Evolutionary conservation across 1,140 invertebrate species (phyloP), one percentile per base, ranked within the genome.

Genomic region (Bombus vancouverensis): DNA sequence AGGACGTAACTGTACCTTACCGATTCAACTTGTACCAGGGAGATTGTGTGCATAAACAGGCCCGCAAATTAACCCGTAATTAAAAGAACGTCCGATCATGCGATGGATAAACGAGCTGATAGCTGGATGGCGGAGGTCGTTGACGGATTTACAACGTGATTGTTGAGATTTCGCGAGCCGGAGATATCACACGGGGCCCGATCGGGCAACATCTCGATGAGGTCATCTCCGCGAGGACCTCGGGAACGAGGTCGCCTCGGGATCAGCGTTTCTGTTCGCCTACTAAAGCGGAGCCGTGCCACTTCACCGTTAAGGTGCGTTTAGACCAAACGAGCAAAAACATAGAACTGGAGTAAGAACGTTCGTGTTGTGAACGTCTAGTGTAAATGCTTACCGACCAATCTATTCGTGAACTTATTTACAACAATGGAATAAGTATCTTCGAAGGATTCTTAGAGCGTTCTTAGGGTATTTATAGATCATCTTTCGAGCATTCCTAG

Each of bases 181-280:
- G 80, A 87, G 82, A 65, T 37, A 39, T 28, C 18, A 72, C 34
- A 62, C 59, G 89, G 84, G 81, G 87, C 87, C 57, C 80, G 81
- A 44, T 70, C 70, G 77, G 80, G 85, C 65, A 70, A 81, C 88
- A 91, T 91, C 88, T 90, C 86, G 88, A 85, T 87, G 89, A 85
- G 92, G 88, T 93, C 92, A 92, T 92, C 91, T 81, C 59, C 59
- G 85, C 79, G 86, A 79, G 78, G 83, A 82, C 80, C 88, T 59
- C 79, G 80, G 68, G 85, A 92, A 93, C 78, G 92, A 83, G 92
- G 92, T 91, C 92, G 90, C 76, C n/a, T 44, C 34, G 76, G 89
- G 92, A 93, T 92, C 92, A 92, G 88, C 91, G 89, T 92, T 89
- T 84, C 81, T 68, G 62, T 86, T 88, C 83, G 92, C 91, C 87